Conservation (phyloP, 2,113 vertebrate species). For the Motacilla alba region DNA sequence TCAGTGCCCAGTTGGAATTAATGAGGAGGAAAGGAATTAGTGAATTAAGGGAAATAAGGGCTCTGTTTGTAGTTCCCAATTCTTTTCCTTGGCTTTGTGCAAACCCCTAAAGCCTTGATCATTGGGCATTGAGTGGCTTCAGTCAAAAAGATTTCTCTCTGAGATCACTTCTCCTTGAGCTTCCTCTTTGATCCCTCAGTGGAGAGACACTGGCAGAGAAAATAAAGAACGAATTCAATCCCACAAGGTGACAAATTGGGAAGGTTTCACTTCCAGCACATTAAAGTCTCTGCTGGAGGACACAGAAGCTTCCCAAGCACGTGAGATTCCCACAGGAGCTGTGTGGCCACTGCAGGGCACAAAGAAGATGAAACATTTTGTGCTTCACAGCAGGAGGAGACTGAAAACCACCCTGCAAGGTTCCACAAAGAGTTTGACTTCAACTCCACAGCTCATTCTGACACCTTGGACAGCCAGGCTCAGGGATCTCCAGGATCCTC, state of each 20-base stretch:
- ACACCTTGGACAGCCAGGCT: not conserved
- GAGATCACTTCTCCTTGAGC: not conserved
- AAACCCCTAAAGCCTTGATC: conserved; percentile 20
- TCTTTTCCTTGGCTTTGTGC: not conserved
- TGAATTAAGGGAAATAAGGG: not conserved
- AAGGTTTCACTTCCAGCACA: not conserved
- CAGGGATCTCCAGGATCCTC: not conserved
- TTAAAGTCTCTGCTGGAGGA: not conserved
- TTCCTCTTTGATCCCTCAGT: conserved; percentile 8
- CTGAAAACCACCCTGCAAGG: not conserved
- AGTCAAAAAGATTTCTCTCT: conserved; percentile 35
- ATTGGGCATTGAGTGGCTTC: not conserved
- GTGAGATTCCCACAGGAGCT: not conserved
- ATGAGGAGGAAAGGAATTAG: not conserved
- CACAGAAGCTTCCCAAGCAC: not conserved
- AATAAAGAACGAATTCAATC: not conserved
- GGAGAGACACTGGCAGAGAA: not conserved
- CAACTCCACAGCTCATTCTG: not conserved
- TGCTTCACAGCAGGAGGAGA: not conserved
- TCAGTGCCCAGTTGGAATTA: not conserved
- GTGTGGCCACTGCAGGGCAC: not conserved
- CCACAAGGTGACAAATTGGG: not conserved
- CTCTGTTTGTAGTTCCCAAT: not conserved
- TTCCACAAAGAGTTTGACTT: not conserved
- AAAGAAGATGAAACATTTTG: not conserved